Evolutionary conservation across 1,140 invertebrate genomes (phyloP).

Genomic region (Vollenhovia emeryi): DNA sequence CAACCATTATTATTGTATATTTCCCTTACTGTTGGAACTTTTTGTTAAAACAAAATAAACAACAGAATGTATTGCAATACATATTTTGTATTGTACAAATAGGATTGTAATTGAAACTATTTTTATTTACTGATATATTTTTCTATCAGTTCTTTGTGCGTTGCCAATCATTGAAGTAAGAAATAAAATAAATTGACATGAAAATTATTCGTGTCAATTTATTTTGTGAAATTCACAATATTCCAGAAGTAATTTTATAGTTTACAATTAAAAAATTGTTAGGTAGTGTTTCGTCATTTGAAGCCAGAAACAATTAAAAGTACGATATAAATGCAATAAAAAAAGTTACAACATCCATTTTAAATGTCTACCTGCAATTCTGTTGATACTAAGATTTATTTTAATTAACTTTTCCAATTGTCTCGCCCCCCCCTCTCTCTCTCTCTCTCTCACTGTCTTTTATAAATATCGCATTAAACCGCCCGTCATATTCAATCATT

Average conservation of each 20-base stretch:
- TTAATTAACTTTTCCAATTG: neutral
- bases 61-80: neutral
- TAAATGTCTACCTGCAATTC: neutral
- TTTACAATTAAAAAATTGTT: neutral
- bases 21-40: neutral
- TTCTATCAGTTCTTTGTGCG: neutral
- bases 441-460: neutral
- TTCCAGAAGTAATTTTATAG: neutral
- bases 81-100: neutral
- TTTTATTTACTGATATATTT: neutral
- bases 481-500: neutral
- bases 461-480: slow-evolving; percentile 1
- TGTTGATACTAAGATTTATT: neutral
- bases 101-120: neutral
- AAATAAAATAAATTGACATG: neutral
- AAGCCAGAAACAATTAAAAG: neutral
- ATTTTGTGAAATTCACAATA: neutral
- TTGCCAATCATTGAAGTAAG: neutral
- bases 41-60: neutral
- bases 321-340: neutral
- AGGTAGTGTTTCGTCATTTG: neutral
- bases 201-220: neutral
- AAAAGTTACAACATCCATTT: neutral
- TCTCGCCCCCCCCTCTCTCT: neutral
- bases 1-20: neutral